Evolutionary conservation across 2,888 invertebrate genomes (phyloP).

Genomic region (Fabriciana adippe): DNA sequence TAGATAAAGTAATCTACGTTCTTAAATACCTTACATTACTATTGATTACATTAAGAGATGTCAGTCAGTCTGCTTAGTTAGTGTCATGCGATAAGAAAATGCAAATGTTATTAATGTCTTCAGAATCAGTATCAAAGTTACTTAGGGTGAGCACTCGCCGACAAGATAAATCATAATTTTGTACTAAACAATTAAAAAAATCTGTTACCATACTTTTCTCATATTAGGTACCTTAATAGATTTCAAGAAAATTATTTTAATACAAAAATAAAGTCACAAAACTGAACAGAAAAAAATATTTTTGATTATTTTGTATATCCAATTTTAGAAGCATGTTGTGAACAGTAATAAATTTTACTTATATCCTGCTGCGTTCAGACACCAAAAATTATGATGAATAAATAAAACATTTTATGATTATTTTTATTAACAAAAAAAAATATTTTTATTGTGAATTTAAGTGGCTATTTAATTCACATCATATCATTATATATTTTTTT

Average conservation of each 20-base stretch:
- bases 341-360: no score
- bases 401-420: no score
- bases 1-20: conserved; percentile 4
- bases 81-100: conserved; percentile 39
- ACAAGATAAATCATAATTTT: conserved; percentile 32
- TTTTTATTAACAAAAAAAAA: no score
- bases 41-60: conserved; percentile 32
- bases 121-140: conserved; percentile 29
- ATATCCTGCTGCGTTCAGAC: no score
- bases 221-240: not conserved
- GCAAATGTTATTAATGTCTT: conserved; percentile 39
- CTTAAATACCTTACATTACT: conserved; percentile 24
- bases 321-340: no score
- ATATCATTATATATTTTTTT: no score
- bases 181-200: conserved; percentile 12
- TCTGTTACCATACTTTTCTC: not conserved
- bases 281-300: no score
- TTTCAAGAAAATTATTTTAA: not conserved
- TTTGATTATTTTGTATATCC: no score
- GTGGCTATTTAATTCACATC: no score
- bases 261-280: not conserved
- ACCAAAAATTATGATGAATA: no score
- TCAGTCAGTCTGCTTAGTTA: conserved; percentile 41
- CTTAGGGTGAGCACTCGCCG: conserved; percentile 30
- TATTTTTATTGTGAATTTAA: no score